Evolutionary conservation across 2,113 vertebrate species (phyloP).

Genomic region (Tiliqua scincoides): DNA sequence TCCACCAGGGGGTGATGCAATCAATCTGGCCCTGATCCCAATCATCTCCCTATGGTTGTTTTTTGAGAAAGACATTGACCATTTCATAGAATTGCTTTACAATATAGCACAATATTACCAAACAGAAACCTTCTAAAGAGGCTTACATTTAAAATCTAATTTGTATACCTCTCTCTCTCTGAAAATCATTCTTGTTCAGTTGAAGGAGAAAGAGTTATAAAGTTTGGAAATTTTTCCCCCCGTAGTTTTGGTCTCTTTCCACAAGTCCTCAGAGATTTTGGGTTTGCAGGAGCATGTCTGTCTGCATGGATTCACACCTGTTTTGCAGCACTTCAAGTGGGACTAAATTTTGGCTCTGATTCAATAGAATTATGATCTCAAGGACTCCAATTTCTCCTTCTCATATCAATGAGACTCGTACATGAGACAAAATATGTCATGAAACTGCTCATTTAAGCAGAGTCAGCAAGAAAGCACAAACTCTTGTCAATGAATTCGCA

Average conservation of each 20-base stretch:
- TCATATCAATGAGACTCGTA: neutral
- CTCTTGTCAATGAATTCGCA: conserved; percentile 38
- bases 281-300: neutral
- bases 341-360: neutral
- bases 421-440: conserved; percentile 13
- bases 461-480: conserved; percentile 12
- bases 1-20: too few relatives aligned
- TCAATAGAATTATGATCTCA: neutral
- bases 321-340: neutral
- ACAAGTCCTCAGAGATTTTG: neutral
- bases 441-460: neutral
- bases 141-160: conserved; percentile 3
- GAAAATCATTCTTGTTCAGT: conserved; percentile 27
- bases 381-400: conserved; percentile 1
- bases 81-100: too few relatives aligned
- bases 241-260: neutral
- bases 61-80: too few relatives aligned
- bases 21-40: too few relatives aligned
- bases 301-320: conserved; percentile 3
- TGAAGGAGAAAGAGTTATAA: conserved; percentile 34
- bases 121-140: conserved; percentile 35
- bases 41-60: too few relatives aligned
- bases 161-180: conserved; percentile 18
- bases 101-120: conserved; percentile 12
- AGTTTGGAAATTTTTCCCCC: neutral